These are phyloP conservation scores for Dyspetes luteomarginatus DNA, from an alignment of 2,888 invertebrate genomes.

Conservation along the genomic window DNA sequence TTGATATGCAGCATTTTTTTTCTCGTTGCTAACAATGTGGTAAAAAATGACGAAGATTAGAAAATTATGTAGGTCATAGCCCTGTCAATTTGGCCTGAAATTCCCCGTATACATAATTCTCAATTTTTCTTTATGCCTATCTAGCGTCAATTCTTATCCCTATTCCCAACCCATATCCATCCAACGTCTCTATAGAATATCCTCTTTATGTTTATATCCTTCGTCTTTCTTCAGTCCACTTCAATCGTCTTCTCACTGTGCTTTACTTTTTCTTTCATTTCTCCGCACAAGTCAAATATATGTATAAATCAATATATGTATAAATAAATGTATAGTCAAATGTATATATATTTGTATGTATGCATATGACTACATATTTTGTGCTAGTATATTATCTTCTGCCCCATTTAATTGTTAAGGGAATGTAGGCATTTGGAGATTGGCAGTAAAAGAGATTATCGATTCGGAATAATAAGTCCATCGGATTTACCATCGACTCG, in stretches of 20 bases:
- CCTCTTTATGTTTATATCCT: background rate
- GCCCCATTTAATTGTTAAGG: background rate
- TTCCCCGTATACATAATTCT: too few species aligned
- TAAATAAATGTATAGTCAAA: too few species aligned
- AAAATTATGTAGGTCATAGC: too few species aligned
- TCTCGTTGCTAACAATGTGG: too few species aligned
- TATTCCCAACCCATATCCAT: constrained; percentile 15
- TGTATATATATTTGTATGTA: background rate
- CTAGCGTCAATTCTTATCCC: constrained; percentile 19
- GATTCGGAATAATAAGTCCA: background rate
- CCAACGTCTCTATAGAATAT: background rate
- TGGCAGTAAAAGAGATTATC: background rate
- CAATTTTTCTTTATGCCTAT: background rate
- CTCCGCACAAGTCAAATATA: too few species aligned
- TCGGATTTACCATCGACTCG: background rate
- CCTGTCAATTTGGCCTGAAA: too few species aligned
- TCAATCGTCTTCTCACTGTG: too few species aligned
- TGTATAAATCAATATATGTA: too few species aligned
- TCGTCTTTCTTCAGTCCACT: background rate
- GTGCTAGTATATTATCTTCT: background rate
- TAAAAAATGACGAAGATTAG: too few species aligned
- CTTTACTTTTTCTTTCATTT: too few species aligned
- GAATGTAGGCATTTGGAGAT: background rate
- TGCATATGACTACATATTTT: background rate
- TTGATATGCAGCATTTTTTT: too few species aligned